Base-by-base conservation (phyloP, 2,888 invertebrate genomes). In the Nematopogon swammerdamellus region DNA sequence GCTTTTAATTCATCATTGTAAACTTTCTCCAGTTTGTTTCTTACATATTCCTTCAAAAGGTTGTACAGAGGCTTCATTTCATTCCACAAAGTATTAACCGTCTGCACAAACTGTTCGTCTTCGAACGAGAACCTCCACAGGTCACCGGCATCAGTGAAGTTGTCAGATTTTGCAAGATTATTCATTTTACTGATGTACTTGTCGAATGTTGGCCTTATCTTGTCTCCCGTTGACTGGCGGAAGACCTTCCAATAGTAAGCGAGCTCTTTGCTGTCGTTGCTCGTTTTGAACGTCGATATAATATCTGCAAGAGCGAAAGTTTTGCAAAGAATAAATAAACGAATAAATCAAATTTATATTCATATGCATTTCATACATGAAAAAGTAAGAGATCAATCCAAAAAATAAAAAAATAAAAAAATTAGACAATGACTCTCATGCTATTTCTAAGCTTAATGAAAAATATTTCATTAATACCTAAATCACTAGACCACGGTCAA, bases 31-130 rank as follows among this genome's bases (percentile, higher is more conserved):
- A 89, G 62, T 60, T 84, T 85, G 20, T 63, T 64, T 55, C 83
- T 68, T 0, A 87, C 85, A 59, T 85, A 89, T 44, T 80, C 75
- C 59, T 88, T 88, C 14, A 89, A 61, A 52, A 84, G 68, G 19
- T 77, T 59, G 60, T 88, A 88, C n/a, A 88, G 63, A 0, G 88
- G 88, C 59, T 82, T 81, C 5, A 89, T 71, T 63, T 84, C 76
- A 8, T 61, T 59, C 85, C 85, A 86, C 44, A 84, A 64, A 30
- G 65, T 64, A 29, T 70, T 64, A 20, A 85, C 72, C 17, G 77
- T 79, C 25, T 61, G 56, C 19, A 65, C 55, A 58, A 80, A 75
- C 52, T 73, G 48, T 4, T 69, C 66, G 49, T 79, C 76, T 60
- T 79, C 76, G 51, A 72, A 80, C 3, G 68, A 63, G 54, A 68